phyloP scores from a whole-genome alignment of 1,140 invertebrate species.

The Nylanderia fulva region DNA sequence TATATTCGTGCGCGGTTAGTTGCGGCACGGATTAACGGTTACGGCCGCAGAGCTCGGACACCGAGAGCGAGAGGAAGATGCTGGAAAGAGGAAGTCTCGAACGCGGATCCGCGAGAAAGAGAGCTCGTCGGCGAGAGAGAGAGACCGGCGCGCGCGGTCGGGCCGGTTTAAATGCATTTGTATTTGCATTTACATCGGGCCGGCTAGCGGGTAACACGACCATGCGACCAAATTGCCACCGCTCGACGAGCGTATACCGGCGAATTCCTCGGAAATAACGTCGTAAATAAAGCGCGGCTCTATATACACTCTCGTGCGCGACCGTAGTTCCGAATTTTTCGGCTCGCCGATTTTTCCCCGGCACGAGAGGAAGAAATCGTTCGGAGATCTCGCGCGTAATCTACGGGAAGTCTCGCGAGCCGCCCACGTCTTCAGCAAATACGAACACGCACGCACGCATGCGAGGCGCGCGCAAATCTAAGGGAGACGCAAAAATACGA shows the following conservation, averaged over 20 bases:
- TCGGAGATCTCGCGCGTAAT: conserved; percentile 36
- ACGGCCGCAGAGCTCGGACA: conserved; percentile 43
- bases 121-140: background rate
- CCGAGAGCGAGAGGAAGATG: conserved; percentile 13
- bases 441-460: conserved; percentile 23
- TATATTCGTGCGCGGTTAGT: conserved; percentile 71
- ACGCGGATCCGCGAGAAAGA: background rate
- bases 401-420: conserved; percentile 43
- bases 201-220: conserved; percentile 68
- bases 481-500: conserved; percentile 68
- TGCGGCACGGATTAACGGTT: conserved; percentile 74
- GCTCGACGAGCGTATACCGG: conserved; percentile 38
- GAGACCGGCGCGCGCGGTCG: background rate
- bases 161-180: conserved; percentile 72
- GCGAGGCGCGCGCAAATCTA: conserved; percentile 59
- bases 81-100: background rate
- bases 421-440: conserved; percentile 54
- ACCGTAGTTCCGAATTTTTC: conserved; percentile 32
- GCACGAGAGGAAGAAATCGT: conserved; percentile 55
- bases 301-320: background rate
- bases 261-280: conserved; percentile 74
- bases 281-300: conserved; percentile 70
- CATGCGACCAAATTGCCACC: conserved; percentile 72
- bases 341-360: conserved; percentile 66
- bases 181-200: conserved; percentile 76